These are phyloP conservation scores for Sternotherus odoratus DNA, from an alignment of 2,797 vertebrate genomes.

Conservation along the genomic window DNA sequence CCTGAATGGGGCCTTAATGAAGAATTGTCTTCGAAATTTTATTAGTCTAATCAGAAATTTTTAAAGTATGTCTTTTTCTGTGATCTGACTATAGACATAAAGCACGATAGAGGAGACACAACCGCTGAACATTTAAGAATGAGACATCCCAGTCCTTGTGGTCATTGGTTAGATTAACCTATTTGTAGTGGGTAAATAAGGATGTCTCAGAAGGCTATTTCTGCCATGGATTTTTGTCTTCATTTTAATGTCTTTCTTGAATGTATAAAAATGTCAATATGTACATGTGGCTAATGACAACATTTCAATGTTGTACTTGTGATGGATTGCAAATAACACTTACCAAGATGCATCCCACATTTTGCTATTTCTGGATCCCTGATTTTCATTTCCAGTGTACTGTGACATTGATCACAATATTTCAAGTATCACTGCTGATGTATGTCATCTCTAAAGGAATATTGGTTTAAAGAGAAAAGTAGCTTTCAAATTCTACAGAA, in stretches of 20 bases:
- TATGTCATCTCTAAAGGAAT: not conserved
- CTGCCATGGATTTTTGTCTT: not conserved
- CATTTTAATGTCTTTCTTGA: not conserved
- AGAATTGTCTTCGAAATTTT: too few species aligned
- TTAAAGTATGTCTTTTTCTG: too few species aligned
- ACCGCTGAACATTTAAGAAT: too few species aligned
- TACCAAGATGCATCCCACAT: conserved; percentile 63
- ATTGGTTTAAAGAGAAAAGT: conserved; percentile 15
- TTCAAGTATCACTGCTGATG: conserved; percentile 40
- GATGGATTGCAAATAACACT: conserved; percentile 68
- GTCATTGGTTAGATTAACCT: too few species aligned
- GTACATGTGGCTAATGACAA: conserved; percentile 60
- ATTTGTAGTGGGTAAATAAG: too few species aligned
- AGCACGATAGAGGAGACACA: too few species aligned
- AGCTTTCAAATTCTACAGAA: not conserved
- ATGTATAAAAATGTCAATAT: conserved; percentile 55
- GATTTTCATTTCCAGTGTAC: conserved; percentile 48
- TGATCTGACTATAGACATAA: too few species aligned
- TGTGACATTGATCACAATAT: conserved; percentile 43
- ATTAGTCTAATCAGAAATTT: too few species aligned
- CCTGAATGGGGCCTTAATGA: too few species aligned
- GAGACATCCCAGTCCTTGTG: too few species aligned
- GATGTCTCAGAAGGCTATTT: too few species aligned
- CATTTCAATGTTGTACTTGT: conserved; percentile 64
- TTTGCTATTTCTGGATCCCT: conserved; percentile 67